phyloP scores from a whole-genome alignment of 1,140 invertebrate genomes.

The Brachionus sp. region DNA sequence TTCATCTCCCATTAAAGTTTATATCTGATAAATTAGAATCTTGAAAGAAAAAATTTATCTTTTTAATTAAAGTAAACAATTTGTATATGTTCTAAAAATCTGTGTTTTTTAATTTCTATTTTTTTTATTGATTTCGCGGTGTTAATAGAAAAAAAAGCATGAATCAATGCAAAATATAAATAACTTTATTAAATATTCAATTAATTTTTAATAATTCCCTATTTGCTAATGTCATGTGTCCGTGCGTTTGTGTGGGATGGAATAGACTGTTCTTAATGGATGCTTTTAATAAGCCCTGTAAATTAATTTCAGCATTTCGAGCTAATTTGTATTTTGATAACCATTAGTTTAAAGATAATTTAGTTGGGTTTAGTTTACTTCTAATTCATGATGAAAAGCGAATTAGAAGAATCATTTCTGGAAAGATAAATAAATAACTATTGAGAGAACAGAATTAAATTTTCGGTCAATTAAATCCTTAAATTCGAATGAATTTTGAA shows the following conservation, averaged over 20 bases:
- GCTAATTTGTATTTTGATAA: conserved; percentile 37
- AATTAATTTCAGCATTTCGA: not conserved
- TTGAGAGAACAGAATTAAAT: conserved; percentile 10
- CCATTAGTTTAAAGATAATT: conserved; percentile 9
- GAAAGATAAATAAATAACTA: conserved; percentile 35
- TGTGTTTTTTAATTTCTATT: not conserved
- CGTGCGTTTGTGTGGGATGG: not conserved
- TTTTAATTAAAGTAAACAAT: not conserved
- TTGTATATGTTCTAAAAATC: not conserved
- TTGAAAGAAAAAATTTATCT: not conserved
- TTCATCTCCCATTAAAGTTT: no score
- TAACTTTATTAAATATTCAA: conserved; percentile 7
- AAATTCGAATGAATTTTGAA: not conserved
- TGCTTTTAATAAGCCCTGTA: not conserved
- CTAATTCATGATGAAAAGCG: conserved; percentile 32
- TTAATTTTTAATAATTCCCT: not conserved
- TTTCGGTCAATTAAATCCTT: conserved; percentile 29
- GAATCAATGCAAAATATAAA: not conserved
- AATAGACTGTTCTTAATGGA: not conserved
- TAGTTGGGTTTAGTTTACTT: not conserved
- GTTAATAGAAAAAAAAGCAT: not conserved
- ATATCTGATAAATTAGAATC: no score
- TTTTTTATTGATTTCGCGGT: conserved; percentile 1
- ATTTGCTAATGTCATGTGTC: conserved; percentile 1
- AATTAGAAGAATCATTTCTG: conserved; percentile 27